These are phyloP conservation scores for Cerceris rybyensis DNA, from an alignment of 2,888 invertebrate species.

Conservation along the genomic window DNA sequence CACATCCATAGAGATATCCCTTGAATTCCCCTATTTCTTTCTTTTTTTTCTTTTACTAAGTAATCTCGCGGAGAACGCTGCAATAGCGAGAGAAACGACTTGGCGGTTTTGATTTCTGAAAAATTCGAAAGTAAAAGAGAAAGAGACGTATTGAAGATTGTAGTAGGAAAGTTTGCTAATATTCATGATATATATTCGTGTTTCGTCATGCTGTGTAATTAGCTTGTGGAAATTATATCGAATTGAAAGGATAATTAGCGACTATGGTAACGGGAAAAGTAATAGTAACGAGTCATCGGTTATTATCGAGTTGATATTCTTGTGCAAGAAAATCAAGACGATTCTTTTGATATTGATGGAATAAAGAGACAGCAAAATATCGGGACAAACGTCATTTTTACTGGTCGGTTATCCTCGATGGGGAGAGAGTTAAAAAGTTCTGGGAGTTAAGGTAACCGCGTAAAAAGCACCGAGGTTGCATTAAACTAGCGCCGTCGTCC, in stretches of 20 bases:
- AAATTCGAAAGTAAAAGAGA: slow-evolving; percentile 6
- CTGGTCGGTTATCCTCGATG: background rate
- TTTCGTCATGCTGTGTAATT: slow-evolving; percentile 28
- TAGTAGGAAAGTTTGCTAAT: slow-evolving; percentile 25
- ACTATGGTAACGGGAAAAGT: slow-evolving; percentile 14
- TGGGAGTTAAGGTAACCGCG: slow-evolving; percentile 17
- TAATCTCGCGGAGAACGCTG: slow-evolving; percentile 7
- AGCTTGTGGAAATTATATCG: slow-evolving; percentile 33
- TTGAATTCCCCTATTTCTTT: slow-evolving; percentile 24
- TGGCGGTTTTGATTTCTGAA: slow-evolving; percentile 1
- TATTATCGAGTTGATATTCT: no score
- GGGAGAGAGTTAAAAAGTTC: background rate
- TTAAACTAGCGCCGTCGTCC: slow-evolving; percentile 34
- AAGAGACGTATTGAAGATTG: slow-evolving; percentile 14
- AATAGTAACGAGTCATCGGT: slow-evolving; percentile 24
- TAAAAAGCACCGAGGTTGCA: slow-evolving; percentile 23
- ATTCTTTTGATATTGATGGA: no score
- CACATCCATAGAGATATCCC: slow-evolving; percentile 34
- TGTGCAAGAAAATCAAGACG: no score
- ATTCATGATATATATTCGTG: background rate
- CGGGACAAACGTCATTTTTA: background rate
- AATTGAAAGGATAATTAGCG: background rate
- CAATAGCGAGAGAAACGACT: slow-evolving; percentile 14
- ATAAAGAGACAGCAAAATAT: no score
- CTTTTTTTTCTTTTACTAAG: slow-evolving; percentile 7